phyloP scores from a whole-genome alignment of 2,888 invertebrate genomes.

The Platycheirus albimanus region DNA sequence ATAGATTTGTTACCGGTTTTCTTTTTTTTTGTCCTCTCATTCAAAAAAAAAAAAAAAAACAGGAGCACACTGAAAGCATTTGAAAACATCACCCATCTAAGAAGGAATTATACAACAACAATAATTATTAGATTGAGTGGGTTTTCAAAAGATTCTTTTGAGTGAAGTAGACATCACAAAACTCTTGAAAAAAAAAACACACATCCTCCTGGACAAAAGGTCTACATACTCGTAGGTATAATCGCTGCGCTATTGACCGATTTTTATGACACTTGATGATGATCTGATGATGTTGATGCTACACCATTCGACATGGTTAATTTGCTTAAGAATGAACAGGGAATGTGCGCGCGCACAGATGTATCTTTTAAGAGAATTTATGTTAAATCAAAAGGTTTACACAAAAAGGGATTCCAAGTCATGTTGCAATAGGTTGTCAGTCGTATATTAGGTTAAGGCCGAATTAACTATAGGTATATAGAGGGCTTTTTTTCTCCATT shows the following conservation, averaged over 20 bases:
- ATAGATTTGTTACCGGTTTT: constrained; percentile 36
- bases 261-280: constrained; percentile 70
- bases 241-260: constrained; percentile 62
- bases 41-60: no score
- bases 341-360: constrained; percentile 7
- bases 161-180: constrained; percentile 14
- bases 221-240: no score
- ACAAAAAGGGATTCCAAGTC: constrained; percentile 30
- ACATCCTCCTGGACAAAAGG: constrained; percentile 48
- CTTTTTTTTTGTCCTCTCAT: neutral
- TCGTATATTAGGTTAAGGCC: constrained; percentile 59
- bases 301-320: constrained; percentile 67
- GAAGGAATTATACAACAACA: constrained; percentile 3
- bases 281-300: constrained; percentile 68
- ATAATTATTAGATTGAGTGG: constrained; percentile 38
- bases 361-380: constrained; percentile 35
- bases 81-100: constrained; percentile 13
- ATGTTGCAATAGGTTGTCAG: constrained; percentile 53
- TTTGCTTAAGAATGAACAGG: constrained; percentile 59
- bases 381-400: constrained; percentile 20
- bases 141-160: constrained; percentile 3
- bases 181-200: constrained; percentile 33
- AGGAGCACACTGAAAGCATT: constrained; percentile 51
- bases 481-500: neutral
- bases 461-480: constrained; percentile 18